These are phyloP conservation scores for Caloenas nicobarica DNA, from an alignment of 2,113 vertebrate genomes.

Conservation along the genomic window DNA sequence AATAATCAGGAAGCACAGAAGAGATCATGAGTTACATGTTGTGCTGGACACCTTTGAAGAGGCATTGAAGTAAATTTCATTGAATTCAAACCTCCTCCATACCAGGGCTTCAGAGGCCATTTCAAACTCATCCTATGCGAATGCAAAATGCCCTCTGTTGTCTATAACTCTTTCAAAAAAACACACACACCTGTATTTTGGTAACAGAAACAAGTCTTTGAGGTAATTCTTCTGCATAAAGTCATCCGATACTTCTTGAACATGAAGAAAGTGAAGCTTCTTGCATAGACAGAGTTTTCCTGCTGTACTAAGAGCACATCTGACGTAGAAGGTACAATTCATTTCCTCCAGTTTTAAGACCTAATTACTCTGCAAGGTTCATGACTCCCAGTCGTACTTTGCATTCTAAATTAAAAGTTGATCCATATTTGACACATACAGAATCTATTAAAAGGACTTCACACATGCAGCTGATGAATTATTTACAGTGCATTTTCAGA, in stretches of 20 bases:
- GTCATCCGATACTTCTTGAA: neutral
- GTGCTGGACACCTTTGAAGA: neutral
- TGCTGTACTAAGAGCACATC: neutral
- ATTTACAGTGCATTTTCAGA: neutral
- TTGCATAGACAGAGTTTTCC: neutral
- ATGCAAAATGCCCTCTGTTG: neutral
- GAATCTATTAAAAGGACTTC: neutral
- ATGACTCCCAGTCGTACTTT: neutral
- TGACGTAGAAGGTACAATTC: neutral
- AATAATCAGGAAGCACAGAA: neutral
- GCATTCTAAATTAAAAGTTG: neutral
- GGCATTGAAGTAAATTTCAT: neutral
- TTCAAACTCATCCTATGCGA: neutral
- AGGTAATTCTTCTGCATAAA: neutral
- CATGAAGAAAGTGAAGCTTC: neutral
- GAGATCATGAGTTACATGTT: neutral
- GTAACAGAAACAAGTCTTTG: neutral
- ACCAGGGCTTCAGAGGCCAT: neutral
- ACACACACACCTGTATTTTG: accelerated
- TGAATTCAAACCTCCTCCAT: neutral
- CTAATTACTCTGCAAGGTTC: neutral
- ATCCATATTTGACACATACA: neutral
- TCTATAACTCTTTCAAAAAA: neutral
- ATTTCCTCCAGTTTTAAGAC: neutral
- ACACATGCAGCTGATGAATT: neutral